Evolutionary conservation across 2,888 invertebrate species (phyloP).

Genomic region (Phalangium opilio): DNA sequence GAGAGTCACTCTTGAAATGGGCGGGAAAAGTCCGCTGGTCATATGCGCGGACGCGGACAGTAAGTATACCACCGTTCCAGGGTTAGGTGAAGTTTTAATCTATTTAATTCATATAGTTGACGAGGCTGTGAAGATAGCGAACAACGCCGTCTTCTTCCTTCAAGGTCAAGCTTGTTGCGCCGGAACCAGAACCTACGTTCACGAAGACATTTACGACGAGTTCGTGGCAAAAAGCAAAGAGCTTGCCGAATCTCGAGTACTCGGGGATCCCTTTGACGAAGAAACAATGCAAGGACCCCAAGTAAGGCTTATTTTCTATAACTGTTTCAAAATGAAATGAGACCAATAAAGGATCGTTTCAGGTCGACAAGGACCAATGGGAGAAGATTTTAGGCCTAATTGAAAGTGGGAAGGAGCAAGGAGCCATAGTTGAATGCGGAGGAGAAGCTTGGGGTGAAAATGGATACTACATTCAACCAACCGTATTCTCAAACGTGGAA

Average conservation of each 20-base stretch:
- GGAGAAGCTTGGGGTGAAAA: conserved; percentile 46
- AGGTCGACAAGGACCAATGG: conserved; percentile 67
- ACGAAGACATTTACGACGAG: conserved; percentile 66
- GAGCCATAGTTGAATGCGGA: conserved; percentile 66
- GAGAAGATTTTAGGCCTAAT: conserved; percentile 64
- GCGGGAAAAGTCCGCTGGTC: conserved; percentile 76
- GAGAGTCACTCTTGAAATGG: conserved; percentile 63
- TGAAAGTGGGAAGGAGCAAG: conserved; percentile 62
- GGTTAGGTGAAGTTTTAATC: no score
- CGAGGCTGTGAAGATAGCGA: conserved; percentile 27
- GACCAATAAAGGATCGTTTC: conserved; percentile 53
- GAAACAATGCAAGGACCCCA: conserved; percentile 64
- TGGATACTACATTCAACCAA: conserved; percentile 75
- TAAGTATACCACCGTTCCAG: no score
- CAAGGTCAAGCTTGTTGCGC: conserved; percentile 63
- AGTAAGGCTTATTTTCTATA: no score
- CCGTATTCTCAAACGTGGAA: conserved; percentile 58
- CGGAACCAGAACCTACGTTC: conserved; percentile 75
- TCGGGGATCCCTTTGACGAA: conserved; percentile 62
- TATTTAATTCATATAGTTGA: conserved; percentile 17
- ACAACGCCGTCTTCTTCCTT: conserved; percentile 30
- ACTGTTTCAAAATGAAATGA: no score
- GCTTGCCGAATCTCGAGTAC: conserved; percentile 49
- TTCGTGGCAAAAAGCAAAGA: conserved; percentile 59
- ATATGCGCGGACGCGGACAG: conserved; percentile 55